Conservation (phyloP, 2,113 vertebrate genomes). For the Illadopsis cleaveri region DNA sequence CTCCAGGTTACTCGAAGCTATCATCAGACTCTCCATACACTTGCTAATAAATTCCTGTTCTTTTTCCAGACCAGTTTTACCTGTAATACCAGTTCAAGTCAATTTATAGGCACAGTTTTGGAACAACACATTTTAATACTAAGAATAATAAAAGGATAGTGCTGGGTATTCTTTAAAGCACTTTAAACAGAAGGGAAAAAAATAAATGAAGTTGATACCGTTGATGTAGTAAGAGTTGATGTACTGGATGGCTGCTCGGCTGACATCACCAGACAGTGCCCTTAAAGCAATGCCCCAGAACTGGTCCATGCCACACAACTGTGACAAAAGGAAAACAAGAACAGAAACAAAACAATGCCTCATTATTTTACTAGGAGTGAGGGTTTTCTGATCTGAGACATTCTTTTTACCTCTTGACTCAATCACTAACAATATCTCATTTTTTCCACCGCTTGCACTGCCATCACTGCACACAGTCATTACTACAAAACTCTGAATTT, state of each 20-base stretch:
- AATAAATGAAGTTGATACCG: conserved; percentile 72
- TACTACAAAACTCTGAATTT: not conserved
- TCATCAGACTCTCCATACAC: conserved; percentile 99
- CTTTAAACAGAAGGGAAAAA: not conserved
- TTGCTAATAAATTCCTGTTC: conserved; percentile 99
- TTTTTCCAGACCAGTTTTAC: conserved; percentile 97
- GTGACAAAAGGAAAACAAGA: not conserved
- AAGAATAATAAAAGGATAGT: not conserved
- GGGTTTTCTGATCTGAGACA: not conserved
- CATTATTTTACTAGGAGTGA: not conserved
- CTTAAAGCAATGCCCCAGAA: conserved; percentile 97
- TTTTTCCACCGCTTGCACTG: not conserved
- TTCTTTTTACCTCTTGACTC: not conserved
- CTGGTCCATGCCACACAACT: conserved; percentile 99
- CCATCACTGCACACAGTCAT: not conserved
- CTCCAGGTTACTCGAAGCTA: conserved; percentile 94
- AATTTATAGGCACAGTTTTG: not conserved
- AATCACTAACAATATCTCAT: not conserved
- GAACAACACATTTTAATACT: not conserved
- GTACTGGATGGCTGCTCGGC: conserved; percentile 97
- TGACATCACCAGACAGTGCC: conserved; percentile 96
- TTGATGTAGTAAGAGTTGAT: conserved; percentile 99
- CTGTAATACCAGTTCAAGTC: conserved; percentile 67
- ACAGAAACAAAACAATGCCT: not conserved
- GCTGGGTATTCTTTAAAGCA: not conserved